Evolutionary conservation across 2,888 invertebrate genomes (phyloP), one percentile per base, ranked within the genome.

Genomic region (Dolichopus griseipennis): DNA sequence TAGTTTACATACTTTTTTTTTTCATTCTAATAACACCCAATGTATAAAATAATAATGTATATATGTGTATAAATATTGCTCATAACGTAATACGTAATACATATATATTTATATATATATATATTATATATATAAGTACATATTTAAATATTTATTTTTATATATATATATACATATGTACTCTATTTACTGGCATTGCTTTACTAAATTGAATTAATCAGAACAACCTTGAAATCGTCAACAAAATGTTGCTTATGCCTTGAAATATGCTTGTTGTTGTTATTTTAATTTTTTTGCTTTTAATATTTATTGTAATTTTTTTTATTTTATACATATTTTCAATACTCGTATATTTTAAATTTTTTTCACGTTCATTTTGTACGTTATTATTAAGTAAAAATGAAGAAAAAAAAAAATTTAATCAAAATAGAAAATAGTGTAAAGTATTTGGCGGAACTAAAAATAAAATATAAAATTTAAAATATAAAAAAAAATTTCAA

Each of bases 141-240:
- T 37, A 37, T 37, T 10, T 37, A 37, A 10, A 37, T 37, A 37
- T 37, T 7, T 37, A 37, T 12, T 37, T 12, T 37, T 10, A 37
- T 37, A 37, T 37, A 37, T 9, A 37, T 37, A 37, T 10, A 37
- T 37, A 37, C 12, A 15, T 52, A 52, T n/a, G 15, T 52, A 52
- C 52, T 52, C 52, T 52, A 52, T 52, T 52, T 52, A 52, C 52
- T 52, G 52, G 18, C 52, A 52, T 52, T 52, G 52, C 52, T 52
- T 52, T 52, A 52, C 6, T 52, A 52, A 52, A 52, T 52, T 52
- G 52, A 52, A 52, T 52, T 52, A 52, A 52, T 52, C 52, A 52
- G 52, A 52, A 52, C 52, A 52, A 52, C 52, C 52, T 52, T 52
- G 52, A 52, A 52, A 52, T 18, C 52, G 52, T 52, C 52, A 52